phyloP scores from a whole-genome alignment of 2,113 vertebrate genomes.

The Haemorhous mexicanus region DNA sequence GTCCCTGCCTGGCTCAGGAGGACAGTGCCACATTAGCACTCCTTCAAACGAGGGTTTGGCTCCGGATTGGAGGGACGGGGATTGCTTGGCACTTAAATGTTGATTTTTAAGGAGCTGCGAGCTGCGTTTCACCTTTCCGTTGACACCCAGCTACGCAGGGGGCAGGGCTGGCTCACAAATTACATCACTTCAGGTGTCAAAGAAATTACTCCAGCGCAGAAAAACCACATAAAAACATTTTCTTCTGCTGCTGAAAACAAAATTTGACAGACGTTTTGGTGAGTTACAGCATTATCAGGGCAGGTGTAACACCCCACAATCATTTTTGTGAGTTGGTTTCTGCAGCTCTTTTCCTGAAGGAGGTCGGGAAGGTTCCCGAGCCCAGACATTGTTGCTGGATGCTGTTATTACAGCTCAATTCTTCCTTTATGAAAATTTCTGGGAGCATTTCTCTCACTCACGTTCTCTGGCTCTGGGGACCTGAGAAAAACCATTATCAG shows the following conservation, averaged over 20 bases:
- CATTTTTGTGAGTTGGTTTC: not conserved
- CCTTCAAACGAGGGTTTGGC: not conserved
- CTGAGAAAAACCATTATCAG: not conserved
- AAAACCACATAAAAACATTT: not conserved
- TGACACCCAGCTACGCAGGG: fast-evolving
- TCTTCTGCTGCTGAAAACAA: not conserved
- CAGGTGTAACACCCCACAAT: not conserved
- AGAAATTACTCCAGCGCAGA: not conserved
- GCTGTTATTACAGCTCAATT: not conserved
- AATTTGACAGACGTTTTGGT: not conserved
- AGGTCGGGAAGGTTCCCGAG: not conserved
- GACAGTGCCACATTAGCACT: fast-evolving
- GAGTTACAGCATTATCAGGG: not conserved
- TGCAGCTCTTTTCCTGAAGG: not conserved
- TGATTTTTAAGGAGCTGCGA: not conserved
- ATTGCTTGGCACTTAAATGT: not conserved
- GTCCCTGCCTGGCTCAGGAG: not conserved
- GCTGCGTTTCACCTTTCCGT: not conserved
- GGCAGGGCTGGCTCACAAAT: not conserved
- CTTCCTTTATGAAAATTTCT: not conserved
- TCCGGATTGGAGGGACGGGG: not conserved
- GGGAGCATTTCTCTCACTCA: not conserved
- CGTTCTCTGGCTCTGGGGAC: not conserved
- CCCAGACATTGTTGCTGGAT: not conserved
- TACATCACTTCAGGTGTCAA: not conserved